Conservation (phyloP, 2,113 vertebrate genomes). For the Lipotes vexillifer region DNA sequence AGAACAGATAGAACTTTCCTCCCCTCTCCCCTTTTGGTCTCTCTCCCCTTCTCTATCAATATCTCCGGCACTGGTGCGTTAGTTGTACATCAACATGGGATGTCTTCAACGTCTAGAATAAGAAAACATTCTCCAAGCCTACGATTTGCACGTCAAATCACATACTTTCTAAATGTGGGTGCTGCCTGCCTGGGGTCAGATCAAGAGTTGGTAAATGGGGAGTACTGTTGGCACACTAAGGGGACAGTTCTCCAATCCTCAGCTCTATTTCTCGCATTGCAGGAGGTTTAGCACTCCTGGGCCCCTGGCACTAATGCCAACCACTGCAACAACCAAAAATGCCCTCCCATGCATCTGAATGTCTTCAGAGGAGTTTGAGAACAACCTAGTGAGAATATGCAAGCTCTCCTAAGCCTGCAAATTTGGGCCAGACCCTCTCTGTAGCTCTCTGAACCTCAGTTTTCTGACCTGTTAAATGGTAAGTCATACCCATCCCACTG, state of each 20-base stretch:
- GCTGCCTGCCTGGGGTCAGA: not conserved
- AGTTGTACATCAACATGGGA: no score
- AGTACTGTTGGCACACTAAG: fast-evolving
- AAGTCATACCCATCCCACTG: not conserved
- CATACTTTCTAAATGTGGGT: not conserved
- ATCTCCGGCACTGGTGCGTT: not conserved
- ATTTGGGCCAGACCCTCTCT: not conserved
- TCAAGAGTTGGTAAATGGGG: no score
- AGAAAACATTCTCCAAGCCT: not conserved
- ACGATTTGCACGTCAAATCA: not conserved
- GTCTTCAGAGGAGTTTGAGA: not conserved
- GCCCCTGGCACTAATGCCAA: not conserved
- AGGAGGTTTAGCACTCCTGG: not conserved
- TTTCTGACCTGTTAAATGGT: not conserved
- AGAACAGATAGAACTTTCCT: not conserved
- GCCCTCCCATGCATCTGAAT: fast-evolving
- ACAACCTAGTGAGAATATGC: not conserved
- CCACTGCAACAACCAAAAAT: not conserved
- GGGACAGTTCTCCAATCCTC: not conserved
- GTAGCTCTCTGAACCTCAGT: not conserved
- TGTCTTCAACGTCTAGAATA: not conserved
- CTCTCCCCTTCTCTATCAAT: not conserved
- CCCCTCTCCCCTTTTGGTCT: fast-evolving
- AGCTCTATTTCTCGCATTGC: fast-evolving
- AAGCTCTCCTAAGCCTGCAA: not conserved